Percentiles rank a stretch among this genome's conserved stretches.
Evolutionary conservation across 2,888 invertebrate species (phyloP).

Genomic region (Eupsilia transversa): DNA sequence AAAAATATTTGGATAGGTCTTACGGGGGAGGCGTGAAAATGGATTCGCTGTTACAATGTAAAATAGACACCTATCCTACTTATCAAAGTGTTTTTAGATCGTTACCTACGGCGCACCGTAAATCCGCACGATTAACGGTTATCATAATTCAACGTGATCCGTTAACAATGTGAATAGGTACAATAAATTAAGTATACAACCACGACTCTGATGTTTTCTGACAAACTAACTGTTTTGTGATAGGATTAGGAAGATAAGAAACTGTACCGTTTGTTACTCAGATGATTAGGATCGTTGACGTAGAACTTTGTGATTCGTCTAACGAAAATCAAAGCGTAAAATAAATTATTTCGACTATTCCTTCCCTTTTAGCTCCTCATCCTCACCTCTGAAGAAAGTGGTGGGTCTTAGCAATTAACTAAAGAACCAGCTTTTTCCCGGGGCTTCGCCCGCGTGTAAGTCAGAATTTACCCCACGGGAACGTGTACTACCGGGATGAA

Average conservation of each 20-base stretch:
- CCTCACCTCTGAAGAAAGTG: not conserved
- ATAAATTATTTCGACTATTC: not conserved
- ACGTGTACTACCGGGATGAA: not conserved
- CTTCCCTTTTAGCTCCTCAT: not conserved
- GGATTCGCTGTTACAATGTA: too few relatives aligned
- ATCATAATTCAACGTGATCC: too few relatives aligned
- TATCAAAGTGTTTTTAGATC: not conserved
- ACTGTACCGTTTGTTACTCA: not conserved
- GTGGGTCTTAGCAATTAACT: not conserved
- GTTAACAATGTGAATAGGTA: conserved; percentile 41
- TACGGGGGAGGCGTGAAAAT: too few relatives aligned
- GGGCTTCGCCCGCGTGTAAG: not conserved
- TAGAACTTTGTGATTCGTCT: too few relatives aligned
- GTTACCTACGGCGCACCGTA: not conserved
- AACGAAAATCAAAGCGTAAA: not conserved
- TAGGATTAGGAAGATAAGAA: conserved; percentile 42
- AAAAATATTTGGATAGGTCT: too few relatives aligned
- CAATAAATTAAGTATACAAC: conserved; percentile 30
- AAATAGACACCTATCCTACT: not conserved
- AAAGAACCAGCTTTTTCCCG: not conserved
- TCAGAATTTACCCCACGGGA: not conserved
- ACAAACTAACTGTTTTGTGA: conserved; percentile 11
- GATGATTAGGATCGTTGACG: not conserved
- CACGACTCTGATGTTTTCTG: conserved; percentile 25
- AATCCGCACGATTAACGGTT: not conserved